These are phyloP conservation scores for Parochlus steinenii DNA, from an alignment of 2,888 invertebrate genomes.

Conservation along the genomic window DNA sequence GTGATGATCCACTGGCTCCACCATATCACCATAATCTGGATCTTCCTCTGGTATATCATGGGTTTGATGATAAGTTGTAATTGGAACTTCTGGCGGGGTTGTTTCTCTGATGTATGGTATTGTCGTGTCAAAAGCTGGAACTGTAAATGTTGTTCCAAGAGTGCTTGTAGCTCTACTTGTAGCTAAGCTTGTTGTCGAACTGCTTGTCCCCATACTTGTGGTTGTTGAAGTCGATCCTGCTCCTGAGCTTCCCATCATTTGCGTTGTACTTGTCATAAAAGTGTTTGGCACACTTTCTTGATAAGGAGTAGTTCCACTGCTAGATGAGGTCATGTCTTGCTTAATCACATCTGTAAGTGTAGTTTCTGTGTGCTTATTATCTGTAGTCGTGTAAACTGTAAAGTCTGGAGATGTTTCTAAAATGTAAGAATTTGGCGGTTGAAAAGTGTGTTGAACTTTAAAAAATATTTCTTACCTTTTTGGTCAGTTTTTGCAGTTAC, in stretches of 20 bases:
- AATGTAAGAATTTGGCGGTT: slow-evolving; percentile 2
- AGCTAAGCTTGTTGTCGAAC: slow-evolving; percentile 19
- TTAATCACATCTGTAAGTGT: slow-evolving; percentile 7
- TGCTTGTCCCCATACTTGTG: slow-evolving; percentile 18
- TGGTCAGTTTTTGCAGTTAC: slow-evolving; percentile 36
- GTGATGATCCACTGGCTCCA: slow-evolving; percentile 1
- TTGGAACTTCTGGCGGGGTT: slow-evolving; percentile 8
- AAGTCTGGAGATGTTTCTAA: slow-evolving; percentile 12
- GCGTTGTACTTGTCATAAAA: slow-evolving; percentile 26
- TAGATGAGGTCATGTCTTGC: neutral
- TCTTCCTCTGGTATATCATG: neutral
- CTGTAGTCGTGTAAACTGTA: slow-evolving; percentile 9
- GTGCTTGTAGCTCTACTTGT: slow-evolving; percentile 2
- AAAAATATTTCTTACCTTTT: slow-evolving; percentile 25
- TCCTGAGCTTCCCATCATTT: neutral
- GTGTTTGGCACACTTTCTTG: slow-evolving; percentile 26
- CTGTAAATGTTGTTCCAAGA: neutral
- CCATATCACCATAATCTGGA: neutral
- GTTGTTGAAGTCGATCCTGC: slow-evolving; percentile 15
- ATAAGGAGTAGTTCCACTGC: slow-evolving; percentile 20
- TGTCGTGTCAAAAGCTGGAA: slow-evolving; percentile 8
- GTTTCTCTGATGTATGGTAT: slow-evolving; percentile 11
- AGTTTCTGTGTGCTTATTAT: slow-evolving; percentile 11
- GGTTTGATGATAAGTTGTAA: slow-evolving; percentile 3
- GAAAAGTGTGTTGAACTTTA: neutral